Conservation (phyloP, 2,888 invertebrate genomes). For the Galeruca laticollis region DNA sequence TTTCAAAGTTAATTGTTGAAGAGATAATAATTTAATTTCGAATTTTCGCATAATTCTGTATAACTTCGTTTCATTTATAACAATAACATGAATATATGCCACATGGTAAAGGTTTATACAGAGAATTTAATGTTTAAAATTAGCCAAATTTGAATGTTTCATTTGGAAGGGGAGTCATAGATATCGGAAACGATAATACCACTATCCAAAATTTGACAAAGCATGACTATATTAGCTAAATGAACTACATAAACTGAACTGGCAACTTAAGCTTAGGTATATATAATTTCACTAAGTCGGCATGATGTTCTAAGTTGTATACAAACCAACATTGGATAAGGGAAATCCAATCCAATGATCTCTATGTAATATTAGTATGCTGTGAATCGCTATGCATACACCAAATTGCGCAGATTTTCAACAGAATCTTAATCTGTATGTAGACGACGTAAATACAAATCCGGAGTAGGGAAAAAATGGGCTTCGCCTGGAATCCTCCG, state of each 20-base stretch:
- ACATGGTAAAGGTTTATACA: too few relatives aligned
- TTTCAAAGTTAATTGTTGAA: too few relatives aligned
- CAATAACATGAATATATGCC: too few relatives aligned
- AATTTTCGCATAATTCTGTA: too few relatives aligned
- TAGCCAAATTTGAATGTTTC: too few relatives aligned
- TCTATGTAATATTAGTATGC: slow-evolving; percentile 27
- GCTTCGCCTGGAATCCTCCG: slow-evolving; percentile 4
- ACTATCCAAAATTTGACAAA: background rate
- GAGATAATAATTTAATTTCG: too few relatives aligned
- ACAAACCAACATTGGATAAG: too few relatives aligned
- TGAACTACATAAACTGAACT: background rate
- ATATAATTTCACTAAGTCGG: background rate
- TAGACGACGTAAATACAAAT: slow-evolving; percentile 27
- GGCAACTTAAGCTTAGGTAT: background rate
- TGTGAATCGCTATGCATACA: slow-evolving; percentile 24
- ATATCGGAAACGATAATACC: too few relatives aligned
- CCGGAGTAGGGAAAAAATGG: slow-evolving; percentile 10
- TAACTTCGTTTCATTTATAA: too few relatives aligned
- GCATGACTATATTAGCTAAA: background rate
- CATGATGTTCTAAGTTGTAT: too few relatives aligned
- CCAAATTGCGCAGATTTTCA: slow-evolving; percentile 29
- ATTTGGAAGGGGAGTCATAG: too few relatives aligned
- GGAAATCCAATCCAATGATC: slow-evolving; percentile 7
- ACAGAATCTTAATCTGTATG: slow-evolving; percentile 30
- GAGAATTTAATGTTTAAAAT: too few relatives aligned